Base-by-base conservation (phyloP, 1,140 invertebrate genomes). In the Drosophila arizonae region DNA sequence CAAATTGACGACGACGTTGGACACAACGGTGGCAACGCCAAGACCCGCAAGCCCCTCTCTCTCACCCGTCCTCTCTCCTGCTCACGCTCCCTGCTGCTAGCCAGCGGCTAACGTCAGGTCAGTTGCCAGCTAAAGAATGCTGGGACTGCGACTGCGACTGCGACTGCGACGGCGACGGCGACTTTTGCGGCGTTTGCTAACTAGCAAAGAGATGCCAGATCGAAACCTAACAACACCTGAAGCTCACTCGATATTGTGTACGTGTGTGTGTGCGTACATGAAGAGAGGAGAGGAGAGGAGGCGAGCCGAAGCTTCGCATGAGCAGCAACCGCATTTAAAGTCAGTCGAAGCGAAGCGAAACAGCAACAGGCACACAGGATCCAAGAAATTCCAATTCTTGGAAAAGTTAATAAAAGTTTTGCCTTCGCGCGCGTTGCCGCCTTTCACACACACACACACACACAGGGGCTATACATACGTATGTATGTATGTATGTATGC, bases 341-440 rank as follows among this genome's bases (percentile, higher is more conserved):
- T 86, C 82, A 86, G 82, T 65, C 84, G 79, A 82, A 79, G 82
- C 82, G 76, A 86, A 76, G 76, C 82, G 79, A 85, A 84, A 86
- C 71, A 72, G 71, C 56, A 66, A 79, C 77, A 85, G 81, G 81
- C 82, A 86, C 80, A 86, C 85, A 86, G 82, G 82, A 86, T 86
- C 82, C 82, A 86, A 86, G 82, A 86, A 86, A 86, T 86, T 87
- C 79, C 82, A 82, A 79, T 86, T 86, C 82, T 86, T 68, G 84
- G 82, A 86, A 86, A 86, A 86, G 82, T 87, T 86, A 87, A 86
- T 86, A 86, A 86, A 86, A 86, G 82, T 86, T 85, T 87, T 86
- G 82, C 76, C 76, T 82, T 81, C 26, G 56, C 56, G 52, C 70
- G 67, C 82, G 80, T 81, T 81, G 72, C 72, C 72, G 81, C 81